Base-by-base conservation (phyloP, 2,113 vertebrate species). In the Ctenomys sociabilis region DNA sequence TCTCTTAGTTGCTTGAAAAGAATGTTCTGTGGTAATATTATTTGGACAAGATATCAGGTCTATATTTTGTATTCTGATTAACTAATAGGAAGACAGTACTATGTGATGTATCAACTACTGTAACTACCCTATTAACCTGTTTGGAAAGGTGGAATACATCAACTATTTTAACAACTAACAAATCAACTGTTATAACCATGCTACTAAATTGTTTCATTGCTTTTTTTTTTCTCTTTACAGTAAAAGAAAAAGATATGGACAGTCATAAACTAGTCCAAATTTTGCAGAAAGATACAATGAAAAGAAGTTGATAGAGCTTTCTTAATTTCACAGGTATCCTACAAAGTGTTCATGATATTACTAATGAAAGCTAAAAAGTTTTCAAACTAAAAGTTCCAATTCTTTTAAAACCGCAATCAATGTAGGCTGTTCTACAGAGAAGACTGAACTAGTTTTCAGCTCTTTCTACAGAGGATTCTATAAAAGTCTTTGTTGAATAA, bases 271-370 rank as follows among this genome's bases (percentile, higher is more conserved):
- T 11, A 43, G 28, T 73, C 80, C 2, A 78, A 92, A 83, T 90
- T 32, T 59, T 70, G 37, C 0, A 43, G 49, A 90, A 95, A 81
- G 35, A 72, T 80, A 85, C 14, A n/a, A 0, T 61, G 3, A 95
- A 90, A 87, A 72, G 90, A 93, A 82, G 35, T 37, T 82, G 45
- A 87, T 4, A 17, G 21, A 91, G 7, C 43, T 72, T 89, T 81
- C 40, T 52, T 91, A 82, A 95, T 57, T 75, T 93, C 57, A 96
- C 12, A 87, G 52, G 5, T 66, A 86, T 92, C 63, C 52, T 84
- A 52, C 93, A 93, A 91, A 84, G 49, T 78, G 14, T 21, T 19
- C 28, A 78, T 17, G 24, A 37, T 8, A 37, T 81, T 85, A 66
- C 17, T 70, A 95, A 26, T 40, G 30, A 91, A 88, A 57, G 16